These are phyloP conservation scores for Cynopterus sphinx DNA, from an alignment of 2,797 vertebrate genomes.

Conservation along the genomic window DNA sequence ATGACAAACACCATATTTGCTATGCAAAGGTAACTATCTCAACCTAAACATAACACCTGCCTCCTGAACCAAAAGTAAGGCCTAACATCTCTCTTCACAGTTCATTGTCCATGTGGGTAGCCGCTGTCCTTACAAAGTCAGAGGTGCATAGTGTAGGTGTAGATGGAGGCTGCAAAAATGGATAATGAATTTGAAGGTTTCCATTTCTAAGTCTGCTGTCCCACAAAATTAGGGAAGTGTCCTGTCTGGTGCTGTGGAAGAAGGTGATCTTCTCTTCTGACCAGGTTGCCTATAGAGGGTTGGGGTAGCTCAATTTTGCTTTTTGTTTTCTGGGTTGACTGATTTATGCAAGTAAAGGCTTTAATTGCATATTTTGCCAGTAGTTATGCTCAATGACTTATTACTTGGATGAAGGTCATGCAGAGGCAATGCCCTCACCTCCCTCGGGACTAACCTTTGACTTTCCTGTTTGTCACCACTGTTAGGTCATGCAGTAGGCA, in stretches of 20 bases:
- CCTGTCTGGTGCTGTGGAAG: background rate
- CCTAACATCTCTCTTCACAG: background rate
- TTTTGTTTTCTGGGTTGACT: background rate
- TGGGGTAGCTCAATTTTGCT: background rate
- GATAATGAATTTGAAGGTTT: background rate
- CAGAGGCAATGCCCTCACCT: background rate
- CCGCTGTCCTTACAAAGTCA: background rate
- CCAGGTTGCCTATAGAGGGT: background rate
- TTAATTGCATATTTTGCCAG: background rate
- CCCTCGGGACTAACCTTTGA: background rate
- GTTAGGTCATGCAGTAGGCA: background rate
- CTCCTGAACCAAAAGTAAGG: background rate
- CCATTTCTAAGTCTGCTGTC: background rate
- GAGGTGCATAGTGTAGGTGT: fast-evolving
- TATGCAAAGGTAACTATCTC: background rate
- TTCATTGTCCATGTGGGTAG: background rate
- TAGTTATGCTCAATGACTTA: background rate
- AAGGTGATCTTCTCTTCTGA: background rate
- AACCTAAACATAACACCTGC: background rate
- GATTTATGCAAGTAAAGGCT: background rate
- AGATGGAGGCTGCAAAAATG: background rate
- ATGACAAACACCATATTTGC: background rate
- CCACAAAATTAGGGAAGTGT: background rate
- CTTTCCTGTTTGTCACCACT: background rate
- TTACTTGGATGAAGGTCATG: background rate